Percentiles rank a stretch among this genome's conserved stretches.
These are phyloP conservation scores for Heliothis peltigera DNA, from an alignment of 2,888 invertebrate species.

Conservation along the genomic window DNA sequence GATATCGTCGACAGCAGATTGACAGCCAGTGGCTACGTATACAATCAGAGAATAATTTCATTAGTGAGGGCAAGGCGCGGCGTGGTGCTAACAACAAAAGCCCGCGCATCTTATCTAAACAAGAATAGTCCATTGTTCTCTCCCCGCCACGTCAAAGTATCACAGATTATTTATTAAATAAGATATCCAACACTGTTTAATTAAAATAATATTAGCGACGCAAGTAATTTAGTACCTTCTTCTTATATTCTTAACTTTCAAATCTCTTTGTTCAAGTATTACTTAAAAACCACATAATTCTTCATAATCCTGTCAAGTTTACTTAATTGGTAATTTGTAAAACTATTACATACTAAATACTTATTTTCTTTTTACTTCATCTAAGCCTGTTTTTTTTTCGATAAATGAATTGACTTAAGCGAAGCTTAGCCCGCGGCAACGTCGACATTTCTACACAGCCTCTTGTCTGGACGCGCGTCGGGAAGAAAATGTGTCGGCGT, in stretches of 20 bases:
- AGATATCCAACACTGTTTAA: conserved; percentile 19
- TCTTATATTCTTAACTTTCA: not conserved
- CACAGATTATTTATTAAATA: conserved; percentile 15
- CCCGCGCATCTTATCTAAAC: conserved; percentile 40
- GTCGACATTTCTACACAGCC: conserved; percentile 2
- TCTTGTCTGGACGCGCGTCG: conserved; percentile 55
- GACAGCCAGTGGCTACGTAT: conserved; percentile 8
- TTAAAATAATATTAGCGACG: conserved; percentile 13
- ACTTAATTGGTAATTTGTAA: no score
- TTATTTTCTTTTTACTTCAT: no score
- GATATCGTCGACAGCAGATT: conserved; percentile 3
- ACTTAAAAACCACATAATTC: not conserved
- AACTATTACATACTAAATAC: no score
- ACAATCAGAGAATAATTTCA: conserved; percentile 31
- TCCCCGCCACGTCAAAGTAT: conserved; percentile 21
- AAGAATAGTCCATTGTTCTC: conserved; percentile 54
- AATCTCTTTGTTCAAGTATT: not conserved
- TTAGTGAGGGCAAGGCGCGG: conserved; percentile 11
- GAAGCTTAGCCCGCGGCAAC: not conserved
- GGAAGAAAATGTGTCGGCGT: conserved; percentile 82
- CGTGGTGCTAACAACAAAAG: conserved; percentile 44
- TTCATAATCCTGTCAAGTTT: not conserved
- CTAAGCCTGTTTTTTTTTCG: no score
- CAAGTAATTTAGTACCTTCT: not conserved
- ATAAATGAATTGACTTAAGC: no score